Evolutionary conservation across 2,113 vertebrate species (phyloP).

Genomic region (Phaethornis superciliosus): DNA sequence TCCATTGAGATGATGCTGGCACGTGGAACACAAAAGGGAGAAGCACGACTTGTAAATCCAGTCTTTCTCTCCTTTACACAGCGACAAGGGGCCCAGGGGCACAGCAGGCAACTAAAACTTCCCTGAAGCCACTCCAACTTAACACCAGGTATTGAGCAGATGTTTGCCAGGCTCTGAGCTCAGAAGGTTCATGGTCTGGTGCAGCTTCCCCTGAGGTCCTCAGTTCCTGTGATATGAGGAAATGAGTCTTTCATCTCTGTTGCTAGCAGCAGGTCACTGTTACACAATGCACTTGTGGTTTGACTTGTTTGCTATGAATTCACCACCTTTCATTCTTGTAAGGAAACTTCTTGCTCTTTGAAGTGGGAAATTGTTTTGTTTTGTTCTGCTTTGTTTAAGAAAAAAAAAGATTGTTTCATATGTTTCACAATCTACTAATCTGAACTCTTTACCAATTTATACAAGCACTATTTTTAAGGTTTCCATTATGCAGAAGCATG

Average conservation of each 20-base stretch:
- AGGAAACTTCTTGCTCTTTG: slow-evolving; percentile 24
- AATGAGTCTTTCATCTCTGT: neutral
- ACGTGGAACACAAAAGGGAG: neutral
- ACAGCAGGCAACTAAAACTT: neutral
- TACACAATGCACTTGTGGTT: neutral
- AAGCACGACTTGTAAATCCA: neutral
- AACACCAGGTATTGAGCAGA: neutral
- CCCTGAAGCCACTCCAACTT: neutral
- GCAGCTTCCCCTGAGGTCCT: neutral
- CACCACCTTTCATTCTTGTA: neutral
- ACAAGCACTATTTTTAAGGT: neutral
- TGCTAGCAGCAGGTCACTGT: neutral
- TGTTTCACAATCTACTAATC: slow-evolving; percentile 24
- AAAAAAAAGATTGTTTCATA: neutral
- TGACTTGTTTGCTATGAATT: slow-evolving; percentile 48
- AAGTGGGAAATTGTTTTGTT: neutral
- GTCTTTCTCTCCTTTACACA: neutral
- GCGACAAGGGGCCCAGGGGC: neutral
- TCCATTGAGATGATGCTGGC: neutral
- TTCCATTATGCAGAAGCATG: neutral
- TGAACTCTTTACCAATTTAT: neutral
- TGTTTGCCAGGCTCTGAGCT: neutral
- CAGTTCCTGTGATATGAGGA: neutral
- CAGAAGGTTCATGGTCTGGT: neutral
- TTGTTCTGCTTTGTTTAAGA: neutral